A percentile compares a stretch with the other conserved stretches of the same genome.
Conservation (phyloP, 2,113 vertebrate genomes). For the Stictonetta naevosa region DNA sequence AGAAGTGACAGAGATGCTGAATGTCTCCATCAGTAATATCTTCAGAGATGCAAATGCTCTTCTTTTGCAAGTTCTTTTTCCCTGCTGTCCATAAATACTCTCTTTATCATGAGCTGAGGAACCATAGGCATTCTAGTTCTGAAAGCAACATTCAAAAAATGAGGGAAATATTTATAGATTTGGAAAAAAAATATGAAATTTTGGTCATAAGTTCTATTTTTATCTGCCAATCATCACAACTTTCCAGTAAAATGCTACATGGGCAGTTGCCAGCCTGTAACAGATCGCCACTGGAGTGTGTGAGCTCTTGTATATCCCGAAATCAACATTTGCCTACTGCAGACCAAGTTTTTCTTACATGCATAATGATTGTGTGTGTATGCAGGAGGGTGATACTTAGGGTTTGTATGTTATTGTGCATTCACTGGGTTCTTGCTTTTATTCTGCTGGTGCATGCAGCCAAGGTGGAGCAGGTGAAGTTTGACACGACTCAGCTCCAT, state of each 20-base stretch:
- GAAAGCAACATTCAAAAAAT: not conserved
- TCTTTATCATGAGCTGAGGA: not conserved
- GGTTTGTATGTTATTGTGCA: not conserved
- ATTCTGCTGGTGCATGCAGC: slow-evolving; percentile 66
- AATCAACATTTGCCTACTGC: accelerated
- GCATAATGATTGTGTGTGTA: accelerated
- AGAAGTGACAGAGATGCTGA: not conserved
- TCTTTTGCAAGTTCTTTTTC: not conserved
- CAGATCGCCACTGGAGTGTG: not conserved
- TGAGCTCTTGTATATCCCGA: not conserved
- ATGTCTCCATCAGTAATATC: not conserved
- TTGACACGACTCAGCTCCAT: slow-evolving; percentile 86
- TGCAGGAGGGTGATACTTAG: not conserved
- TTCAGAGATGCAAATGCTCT: not conserved
- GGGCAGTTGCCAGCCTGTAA: not conserved
- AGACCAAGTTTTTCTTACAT: accelerated
- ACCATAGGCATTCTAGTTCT: not conserved
- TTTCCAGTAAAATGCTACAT: accelerated
- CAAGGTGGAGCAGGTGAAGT: slow-evolving; percentile 89
- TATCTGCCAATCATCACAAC: not conserved
- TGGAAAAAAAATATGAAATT: not conserved
- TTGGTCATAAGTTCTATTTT: not conserved
- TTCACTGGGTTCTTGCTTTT: not conserved
- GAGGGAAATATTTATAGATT: not conserved
- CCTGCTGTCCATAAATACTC: not conserved